Evolutionary conservation across 1,140 invertebrate genomes (phyloP).

Genomic region (Aphelenchoides avenae): DNA sequence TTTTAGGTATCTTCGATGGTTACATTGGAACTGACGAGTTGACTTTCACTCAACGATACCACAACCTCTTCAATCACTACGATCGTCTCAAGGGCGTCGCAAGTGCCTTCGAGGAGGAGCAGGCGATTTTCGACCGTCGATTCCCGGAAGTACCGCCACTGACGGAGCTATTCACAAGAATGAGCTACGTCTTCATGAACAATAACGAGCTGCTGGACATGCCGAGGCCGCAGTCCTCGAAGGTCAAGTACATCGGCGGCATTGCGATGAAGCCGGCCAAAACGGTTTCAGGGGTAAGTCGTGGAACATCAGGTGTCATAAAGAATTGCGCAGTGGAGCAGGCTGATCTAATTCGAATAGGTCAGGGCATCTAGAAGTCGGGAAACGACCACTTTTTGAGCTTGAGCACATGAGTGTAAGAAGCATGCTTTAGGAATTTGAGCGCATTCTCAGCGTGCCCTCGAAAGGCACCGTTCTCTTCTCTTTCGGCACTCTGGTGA

Average conservation of each 20-base stretch:
- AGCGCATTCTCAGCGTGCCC: too few species aligned
- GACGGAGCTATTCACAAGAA: neutral
- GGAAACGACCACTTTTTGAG: neutral
- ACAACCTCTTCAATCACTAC: constrained; percentile 3
- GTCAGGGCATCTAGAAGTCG: neutral
- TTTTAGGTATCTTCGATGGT: too few species aligned
- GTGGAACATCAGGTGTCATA: neutral
- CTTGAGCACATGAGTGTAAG: neutral
- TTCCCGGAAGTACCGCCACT: constrained; percentile 17
- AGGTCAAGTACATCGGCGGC: constrained; percentile 35
- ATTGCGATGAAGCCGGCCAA: constrained; percentile 24
- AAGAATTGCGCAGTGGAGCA: too few species aligned
- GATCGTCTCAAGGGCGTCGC: constrained; percentile 12
- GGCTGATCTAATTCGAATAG: neutral
- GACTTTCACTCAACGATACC: too few species aligned
- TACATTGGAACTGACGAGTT: too few species aligned
- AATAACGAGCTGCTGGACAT: constrained; percentile 30
- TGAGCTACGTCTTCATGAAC: constrained; percentile 27
- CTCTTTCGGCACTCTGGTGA: constrained; percentile 32
- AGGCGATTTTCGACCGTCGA: constrained; percentile 17
- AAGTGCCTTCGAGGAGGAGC: neutral
- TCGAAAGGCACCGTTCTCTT: constrained; percentile 24
- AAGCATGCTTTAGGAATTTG: too few species aligned
- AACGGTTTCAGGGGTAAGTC: neutral
- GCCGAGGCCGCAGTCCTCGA: constrained; percentile 20